Conservation (phyloP, 2,113 vertebrate genomes). For the Ascaphus truei region DNA sequence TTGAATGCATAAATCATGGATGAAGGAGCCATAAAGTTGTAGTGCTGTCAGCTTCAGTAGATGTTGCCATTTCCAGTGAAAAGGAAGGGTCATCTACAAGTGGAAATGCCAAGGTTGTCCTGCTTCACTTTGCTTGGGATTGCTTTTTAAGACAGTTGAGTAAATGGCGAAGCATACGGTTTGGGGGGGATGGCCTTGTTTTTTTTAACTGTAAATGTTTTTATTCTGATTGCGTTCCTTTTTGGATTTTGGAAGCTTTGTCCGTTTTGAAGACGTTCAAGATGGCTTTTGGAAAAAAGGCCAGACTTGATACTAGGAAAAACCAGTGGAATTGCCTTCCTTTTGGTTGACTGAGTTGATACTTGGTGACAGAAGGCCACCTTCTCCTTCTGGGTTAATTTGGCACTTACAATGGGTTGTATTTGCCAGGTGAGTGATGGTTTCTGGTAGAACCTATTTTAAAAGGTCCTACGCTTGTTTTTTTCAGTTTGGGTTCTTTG, state of each 20-base stretch:
- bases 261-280: conserved; percentile 45
- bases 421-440: conserved; percentile 73
- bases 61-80: conserved; percentile 58
- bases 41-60: conserved; percentile 37
- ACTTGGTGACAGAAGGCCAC: conserved; percentile 56
- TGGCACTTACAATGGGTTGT: conserved; percentile 99
- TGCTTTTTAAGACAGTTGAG: conserved; percentile 48
- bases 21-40: conserved; percentile 45
- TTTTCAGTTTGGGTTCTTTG: conserved; percentile 51
- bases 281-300: conserved; percentile 53
- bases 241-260: conserved; percentile 42
- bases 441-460: conserved; percentile 57
- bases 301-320: conserved; percentile 39
- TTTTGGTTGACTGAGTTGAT: conserved; percentile 51
- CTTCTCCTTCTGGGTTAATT: conserved; percentile 68
- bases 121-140: conserved; percentile 73
- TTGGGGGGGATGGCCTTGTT: conserved; percentile 37
- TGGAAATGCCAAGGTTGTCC: conserved; percentile 78
- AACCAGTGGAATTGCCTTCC: conserved; percentile 50
- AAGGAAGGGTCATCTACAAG: conserved; percentile 51
- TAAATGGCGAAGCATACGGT: conserved; percentile 53
- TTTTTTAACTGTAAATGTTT: conserved; percentile 66
- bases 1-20: conserved; percentile 83
- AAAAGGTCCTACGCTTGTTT: conserved; percentile 57
- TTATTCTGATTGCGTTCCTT: conserved; percentile 52